These are phyloP conservation scores for Sinodicranocentrus sp. DNA, from an alignment of 2,888 invertebrate species.

Conservation along the genomic window DNA sequence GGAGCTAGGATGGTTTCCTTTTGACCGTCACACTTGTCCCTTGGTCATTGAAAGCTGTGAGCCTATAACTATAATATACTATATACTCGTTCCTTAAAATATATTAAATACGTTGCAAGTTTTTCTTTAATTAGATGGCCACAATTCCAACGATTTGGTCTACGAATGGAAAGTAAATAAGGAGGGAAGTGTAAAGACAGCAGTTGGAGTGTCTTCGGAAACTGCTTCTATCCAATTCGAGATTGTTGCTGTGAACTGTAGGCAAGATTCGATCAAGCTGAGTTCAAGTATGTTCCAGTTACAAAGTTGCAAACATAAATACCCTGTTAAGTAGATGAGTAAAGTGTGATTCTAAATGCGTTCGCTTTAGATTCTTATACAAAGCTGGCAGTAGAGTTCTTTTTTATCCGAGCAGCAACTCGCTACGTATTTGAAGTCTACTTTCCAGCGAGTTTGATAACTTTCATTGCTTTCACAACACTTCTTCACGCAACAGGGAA, in stretches of 20 bases:
- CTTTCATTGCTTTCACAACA: slow-evolving; percentile 50
- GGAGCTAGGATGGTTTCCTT: slow-evolving; percentile 97
- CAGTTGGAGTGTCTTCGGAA: slow-evolving; percentile 45
- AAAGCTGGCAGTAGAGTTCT: slow-evolving; percentile 57
- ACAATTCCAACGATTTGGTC: slow-evolving; percentile 40
- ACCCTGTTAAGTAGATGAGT: too few species aligned
- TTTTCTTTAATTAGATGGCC: slow-evolving; percentile 41
- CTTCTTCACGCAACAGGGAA: slow-evolving; percentile 41
- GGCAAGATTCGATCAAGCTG: too few species aligned
- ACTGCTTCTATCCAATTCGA: slow-evolving; percentile 31
- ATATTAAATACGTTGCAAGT: too few species aligned
- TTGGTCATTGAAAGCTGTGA: slow-evolving; percentile 99
- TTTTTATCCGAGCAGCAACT: slow-evolving; percentile 46
- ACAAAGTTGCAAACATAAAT: too few species aligned
- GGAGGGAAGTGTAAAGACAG: slow-evolving; percentile 22
- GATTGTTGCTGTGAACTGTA: slow-evolving; percentile 29
- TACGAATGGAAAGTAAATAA: slow-evolving; percentile 55
- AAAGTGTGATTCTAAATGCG: too few species aligned
- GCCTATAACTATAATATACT: too few species aligned
- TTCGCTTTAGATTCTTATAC: slow-evolving; percentile 33
- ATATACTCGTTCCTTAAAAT: too few species aligned
- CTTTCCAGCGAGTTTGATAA: slow-evolving; percentile 56
- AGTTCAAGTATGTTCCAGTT: too few species aligned
- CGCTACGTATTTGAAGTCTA: slow-evolving; percentile 61
- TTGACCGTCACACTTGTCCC: slow-evolving; percentile 96